Evolutionary conservation across 1,140 invertebrate species (phyloP), one percentile per base, ranked within the genome.

Genomic region (Hylaeus volcanicus): DNA sequence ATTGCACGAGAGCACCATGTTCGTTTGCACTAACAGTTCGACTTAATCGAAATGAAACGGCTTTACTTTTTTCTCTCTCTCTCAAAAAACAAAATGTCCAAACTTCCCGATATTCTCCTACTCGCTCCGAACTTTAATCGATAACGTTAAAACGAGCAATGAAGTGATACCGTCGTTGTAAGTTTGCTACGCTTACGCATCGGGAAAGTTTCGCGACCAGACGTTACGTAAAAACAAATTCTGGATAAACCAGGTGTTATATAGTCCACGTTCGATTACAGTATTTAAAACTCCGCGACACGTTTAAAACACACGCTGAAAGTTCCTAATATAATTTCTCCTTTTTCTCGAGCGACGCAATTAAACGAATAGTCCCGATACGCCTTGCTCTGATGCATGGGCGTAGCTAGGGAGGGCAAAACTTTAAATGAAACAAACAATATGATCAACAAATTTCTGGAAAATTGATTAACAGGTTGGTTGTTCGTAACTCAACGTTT

Each of bases 211-310:
- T 26, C 12, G 70, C 51, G 41, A 51, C 61, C 53, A 58, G 43
- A 5, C 45, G 15, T 79, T 79, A 73, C 71, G 77, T 79, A 79
- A 79, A 73, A 2, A 51, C 43, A 43, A 79, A 79, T 79, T 79
- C 77, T 79, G 53, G 77, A 74, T 9, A 74, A 74, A 79, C 77
- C 70, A 15, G 77, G 65, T 68, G 48, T 68, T 68, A 68, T 68
- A 79, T 74, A 66, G 48, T 9, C 26, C 43, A 15, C 45, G 12
- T n/a, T 9, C 64, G 70, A 79, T 79, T 79, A 73, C 53, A 39
- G 60, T 73, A 5, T 73, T 64, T 79, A 56, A 79, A 65, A 65
- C 14, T 69, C 14, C 9, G 41, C 5, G 3, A 43, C 55, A 37
- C n/a, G 64, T 74, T 26, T 48, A 5, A 51, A 39, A 14, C 72